Evolutionary conservation across 2,113 vertebrate genomes (phyloP).

Genomic region (Merops nubicus): DNA sequence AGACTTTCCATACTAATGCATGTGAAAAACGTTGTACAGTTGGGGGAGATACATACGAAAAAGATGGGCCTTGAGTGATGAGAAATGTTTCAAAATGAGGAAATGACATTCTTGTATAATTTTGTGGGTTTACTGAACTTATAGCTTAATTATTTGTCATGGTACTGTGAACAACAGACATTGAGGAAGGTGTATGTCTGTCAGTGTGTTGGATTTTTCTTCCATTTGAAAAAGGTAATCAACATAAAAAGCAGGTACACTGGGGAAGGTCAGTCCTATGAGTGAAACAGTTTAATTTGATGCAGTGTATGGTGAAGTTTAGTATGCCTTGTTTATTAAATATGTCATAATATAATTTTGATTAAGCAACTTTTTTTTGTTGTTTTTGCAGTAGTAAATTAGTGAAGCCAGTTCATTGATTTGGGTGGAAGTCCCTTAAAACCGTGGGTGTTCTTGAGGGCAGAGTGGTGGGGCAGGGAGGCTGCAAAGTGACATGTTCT

Average conservation of each 20-base stretch:
- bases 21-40: neutral
- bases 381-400: neutral
- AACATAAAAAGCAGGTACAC: accelerated
- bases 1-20: neutral
- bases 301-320: accelerated
- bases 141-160: neutral
- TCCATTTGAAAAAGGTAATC: neutral
- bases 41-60: accelerated
- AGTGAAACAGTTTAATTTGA: neutral
- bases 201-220: accelerated
- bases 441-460: neutral
- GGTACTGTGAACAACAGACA: neutral
- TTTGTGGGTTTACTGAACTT: neutral
- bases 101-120: neutral
- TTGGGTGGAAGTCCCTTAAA: neutral
- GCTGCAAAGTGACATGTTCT: neutral
- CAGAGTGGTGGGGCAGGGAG: neutral
- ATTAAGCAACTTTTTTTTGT: neutral
- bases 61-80: neutral
- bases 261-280: neutral
- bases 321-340: neutral
- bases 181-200: neutral
- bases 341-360: neutral
- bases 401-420: neutral
- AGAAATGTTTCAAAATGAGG: neutral